Conservation (phyloP, 2,797 vertebrate genomes). For the Halcyon leucocephala region DNA sequence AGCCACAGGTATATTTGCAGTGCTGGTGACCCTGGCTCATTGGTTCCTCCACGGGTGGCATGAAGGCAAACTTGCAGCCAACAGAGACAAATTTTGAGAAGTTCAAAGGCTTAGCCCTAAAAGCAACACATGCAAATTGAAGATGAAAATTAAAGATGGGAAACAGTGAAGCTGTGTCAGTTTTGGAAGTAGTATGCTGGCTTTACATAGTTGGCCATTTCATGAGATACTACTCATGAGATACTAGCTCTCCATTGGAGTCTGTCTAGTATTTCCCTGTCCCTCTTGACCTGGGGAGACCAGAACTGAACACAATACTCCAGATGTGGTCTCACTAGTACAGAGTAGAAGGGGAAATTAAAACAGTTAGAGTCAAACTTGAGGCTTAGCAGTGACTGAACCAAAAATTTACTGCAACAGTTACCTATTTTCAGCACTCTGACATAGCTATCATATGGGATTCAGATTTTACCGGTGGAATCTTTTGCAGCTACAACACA, state of each 20-base stretch:
- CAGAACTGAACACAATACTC: too few species aligned
- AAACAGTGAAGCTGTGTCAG: background rate
- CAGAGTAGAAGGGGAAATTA: background rate
- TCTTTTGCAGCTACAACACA: background rate
- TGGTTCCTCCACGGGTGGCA: background rate
- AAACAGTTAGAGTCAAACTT: background rate
- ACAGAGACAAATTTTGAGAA: background rate
- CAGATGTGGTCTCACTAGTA: too few species aligned
- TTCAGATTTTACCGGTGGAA: background rate
- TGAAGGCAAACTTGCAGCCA: background rate
- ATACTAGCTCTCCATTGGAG: too few species aligned
- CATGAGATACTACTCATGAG: background rate
- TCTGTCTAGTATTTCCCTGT: too few species aligned
- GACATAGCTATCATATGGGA: background rate
- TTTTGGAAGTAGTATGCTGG: background rate
- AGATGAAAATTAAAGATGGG: background rate
- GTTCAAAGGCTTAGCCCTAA: background rate
- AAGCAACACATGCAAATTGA: background rate
- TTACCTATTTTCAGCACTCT: background rate
- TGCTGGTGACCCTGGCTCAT: background rate
- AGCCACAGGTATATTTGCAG: background rate
- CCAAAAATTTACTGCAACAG: background rate
- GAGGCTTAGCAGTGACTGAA: background rate
- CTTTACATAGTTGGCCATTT: background rate
- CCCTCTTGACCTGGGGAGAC: too few species aligned